Evolutionary conservation across 2,888 invertebrate genomes (phyloP).

Genomic region (Lingula anatina): DNA sequence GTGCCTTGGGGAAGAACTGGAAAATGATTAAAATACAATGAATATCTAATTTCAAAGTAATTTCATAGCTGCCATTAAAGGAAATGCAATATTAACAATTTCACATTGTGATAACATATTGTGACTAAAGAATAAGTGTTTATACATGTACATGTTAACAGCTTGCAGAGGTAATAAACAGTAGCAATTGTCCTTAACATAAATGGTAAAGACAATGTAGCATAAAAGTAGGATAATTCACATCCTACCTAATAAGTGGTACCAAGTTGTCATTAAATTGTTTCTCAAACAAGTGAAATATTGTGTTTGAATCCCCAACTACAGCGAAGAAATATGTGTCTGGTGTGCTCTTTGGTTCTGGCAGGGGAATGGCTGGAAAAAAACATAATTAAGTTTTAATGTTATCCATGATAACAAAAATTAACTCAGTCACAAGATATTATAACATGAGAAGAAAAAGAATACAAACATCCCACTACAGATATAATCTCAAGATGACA

Average conservation of each 20-base stretch:
- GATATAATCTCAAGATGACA: background rate
- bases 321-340: slow-evolving; percentile 88
- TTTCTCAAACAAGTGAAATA: slow-evolving; percentile 87
- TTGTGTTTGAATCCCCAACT: slow-evolving; percentile 87
- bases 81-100: no score
- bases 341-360: slow-evolving; percentile 80
- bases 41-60: no score
- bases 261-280: slow-evolving; percentile 84
- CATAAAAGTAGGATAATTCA: background rate
- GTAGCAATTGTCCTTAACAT: no score
- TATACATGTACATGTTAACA: no score
- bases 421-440: background rate
- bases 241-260: slow-evolving; percentile 71
- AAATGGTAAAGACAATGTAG: no score
- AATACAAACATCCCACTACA: background rate
- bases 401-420: background rate
- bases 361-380: slow-evolving; percentile 50
- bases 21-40: slow-evolving; percentile 24
- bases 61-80: no score
- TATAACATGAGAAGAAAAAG: background rate
- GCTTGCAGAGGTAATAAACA: no score
- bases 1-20: slow-evolving; percentile 79
- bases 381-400: background rate
- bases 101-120: no score
- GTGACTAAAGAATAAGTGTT: no score